A percentile compares a stretch with the other conserved stretches of the same genome.
Conservation (phyloP, 2,888 invertebrate genomes). For the Meiosimyza decipiens region DNA sequence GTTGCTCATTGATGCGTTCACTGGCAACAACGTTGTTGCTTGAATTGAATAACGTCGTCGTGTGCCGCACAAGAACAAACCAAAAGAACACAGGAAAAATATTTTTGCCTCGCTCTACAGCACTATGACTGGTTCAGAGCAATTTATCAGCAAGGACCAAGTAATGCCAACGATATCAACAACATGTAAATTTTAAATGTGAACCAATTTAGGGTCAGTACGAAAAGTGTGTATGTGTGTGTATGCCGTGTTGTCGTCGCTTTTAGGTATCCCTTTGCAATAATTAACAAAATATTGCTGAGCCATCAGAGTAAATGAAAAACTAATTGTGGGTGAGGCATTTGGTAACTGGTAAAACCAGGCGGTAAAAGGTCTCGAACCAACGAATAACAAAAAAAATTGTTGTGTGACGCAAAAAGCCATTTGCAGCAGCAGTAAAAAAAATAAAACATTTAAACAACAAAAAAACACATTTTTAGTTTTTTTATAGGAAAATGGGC, state of each 20-base stretch:
- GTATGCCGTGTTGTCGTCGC: not conserved
- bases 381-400: not conserved
- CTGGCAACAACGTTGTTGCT: not conserved
- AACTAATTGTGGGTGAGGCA: conserved; percentile 21
- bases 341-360: not conserved
- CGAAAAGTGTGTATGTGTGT: not conserved
- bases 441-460: too few relatives aligned
- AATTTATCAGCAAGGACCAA: conserved; percentile 18
- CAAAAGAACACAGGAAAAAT: not conserved
- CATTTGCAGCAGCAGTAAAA: too few relatives aligned
- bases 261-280: conserved; percentile 12
- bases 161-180: conserved; percentile 20
- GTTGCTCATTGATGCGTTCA: too few relatives aligned
- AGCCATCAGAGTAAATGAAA: conserved; percentile 22
- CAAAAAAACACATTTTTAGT: too few relatives aligned
- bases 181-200: conserved; percentile 27
- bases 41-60: conserved; percentile 22
- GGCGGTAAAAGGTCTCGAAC: not conserved
- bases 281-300: conserved; percentile 23
- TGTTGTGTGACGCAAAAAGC: too few relatives aligned
- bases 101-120: not conserved
- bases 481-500: too few relatives aligned
- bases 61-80: not conserved
- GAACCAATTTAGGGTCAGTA: conserved; percentile 10
- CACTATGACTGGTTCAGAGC: not conserved